phyloP scores from a whole-genome alignment of 2,113 vertebrate species.

The Bubalus kerabau region DNA sequence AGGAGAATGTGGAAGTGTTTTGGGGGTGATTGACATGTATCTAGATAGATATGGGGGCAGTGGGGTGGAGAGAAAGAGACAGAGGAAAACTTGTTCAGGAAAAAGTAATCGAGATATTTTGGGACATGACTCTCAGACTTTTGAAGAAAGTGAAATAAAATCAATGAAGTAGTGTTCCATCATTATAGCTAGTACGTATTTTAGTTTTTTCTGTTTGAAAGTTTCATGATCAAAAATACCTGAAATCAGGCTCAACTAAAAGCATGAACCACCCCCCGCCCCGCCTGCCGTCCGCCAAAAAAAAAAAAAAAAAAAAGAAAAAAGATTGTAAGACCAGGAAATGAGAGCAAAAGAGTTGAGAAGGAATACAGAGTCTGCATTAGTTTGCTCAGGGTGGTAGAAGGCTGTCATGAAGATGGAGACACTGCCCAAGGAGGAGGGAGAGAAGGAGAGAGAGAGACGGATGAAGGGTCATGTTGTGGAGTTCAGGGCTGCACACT shows the following conservation, averaged over 20 bases:
- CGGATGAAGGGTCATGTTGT: accelerated
- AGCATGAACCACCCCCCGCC: neutral
- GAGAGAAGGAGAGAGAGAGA: neutral
- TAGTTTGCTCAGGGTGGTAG: neutral
- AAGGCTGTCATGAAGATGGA: neutral
- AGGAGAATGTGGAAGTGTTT: neutral
- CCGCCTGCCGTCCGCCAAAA: too few relatives aligned
- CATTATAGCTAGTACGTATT: accelerated
- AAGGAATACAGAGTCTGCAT: neutral
- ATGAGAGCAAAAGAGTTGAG: neutral
- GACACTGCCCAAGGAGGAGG: too few relatives aligned
- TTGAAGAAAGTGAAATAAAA: neutral
- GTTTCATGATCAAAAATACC: neutral
- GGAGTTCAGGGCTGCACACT: neutral
- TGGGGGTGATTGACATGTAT: too few relatives aligned
- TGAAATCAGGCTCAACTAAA: neutral
- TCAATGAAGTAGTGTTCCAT: neutral
- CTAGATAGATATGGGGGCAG: neutral
- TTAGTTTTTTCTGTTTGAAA: neutral
- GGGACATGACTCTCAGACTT: neutral
- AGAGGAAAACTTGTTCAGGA: neutral
- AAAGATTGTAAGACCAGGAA: neutral
- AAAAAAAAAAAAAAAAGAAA: neutral
- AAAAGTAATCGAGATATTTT: neutral
- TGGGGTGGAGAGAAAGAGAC: neutral